Evolutionary conservation across 2,113 vertebrate species (phyloP), one percentile per base, ranked within the genome.

Genomic region (Chaetorhynchus papuensis): DNA sequence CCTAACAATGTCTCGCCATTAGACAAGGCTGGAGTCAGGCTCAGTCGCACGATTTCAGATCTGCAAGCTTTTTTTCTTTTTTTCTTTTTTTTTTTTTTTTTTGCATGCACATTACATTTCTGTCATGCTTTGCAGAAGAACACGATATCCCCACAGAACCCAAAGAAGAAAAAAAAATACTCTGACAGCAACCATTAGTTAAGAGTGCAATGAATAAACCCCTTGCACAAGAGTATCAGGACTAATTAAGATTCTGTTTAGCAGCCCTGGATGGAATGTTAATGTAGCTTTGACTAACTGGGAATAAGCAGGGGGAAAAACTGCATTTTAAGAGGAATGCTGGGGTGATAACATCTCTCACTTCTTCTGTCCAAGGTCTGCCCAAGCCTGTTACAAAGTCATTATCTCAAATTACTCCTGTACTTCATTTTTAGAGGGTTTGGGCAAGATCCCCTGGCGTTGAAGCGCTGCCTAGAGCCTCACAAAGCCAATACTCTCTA

Each of bases 171-270:
- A 87, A 96, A 71, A 71, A 96, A 97, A 96, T 75, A 95, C 95
- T 90, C 96, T 95, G 97, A 98, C 98, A 97, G 96, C 97, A 95
- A 97, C 96, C 96, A 98, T 97, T 98, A 97, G 97, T 97, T 97
- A 97, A 95, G 89, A 97, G 96, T 84, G 77, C 94, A 96, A 95
- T 96, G 95, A 97, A 98, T 96, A 97, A 98, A 98, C 97, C 96
- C 96, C 96, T 98, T 97, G 97, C 98, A 98, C 96, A 94, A 97
- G 97, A 97, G 97, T 97, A 98, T 98, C 97, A 96, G 96, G 93
- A 97, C 97, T 98, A 98, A 98, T 98, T 98, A 98, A 98, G 98
- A 98, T 98, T 98, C 98, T 98, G 98, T 98, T 98, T 98, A 98
- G 97, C 95, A 94, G 94, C 91, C 94, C 97, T 97, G 97, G 96